Conservation (phyloP, 2,888 invertebrate genomes). For the Ceramica pisi region DNA sequence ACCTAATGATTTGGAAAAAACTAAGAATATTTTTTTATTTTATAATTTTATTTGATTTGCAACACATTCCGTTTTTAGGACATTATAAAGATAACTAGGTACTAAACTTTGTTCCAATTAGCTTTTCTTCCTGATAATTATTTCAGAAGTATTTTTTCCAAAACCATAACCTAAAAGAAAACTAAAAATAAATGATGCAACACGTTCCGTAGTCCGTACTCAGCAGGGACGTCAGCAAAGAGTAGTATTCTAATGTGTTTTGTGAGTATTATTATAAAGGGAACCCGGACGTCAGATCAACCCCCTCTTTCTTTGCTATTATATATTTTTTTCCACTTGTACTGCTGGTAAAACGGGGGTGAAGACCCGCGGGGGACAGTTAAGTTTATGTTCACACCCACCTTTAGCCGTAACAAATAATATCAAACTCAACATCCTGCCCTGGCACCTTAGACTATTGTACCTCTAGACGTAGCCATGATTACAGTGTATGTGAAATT, state of each 20-base stretch:
- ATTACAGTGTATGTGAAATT: too few relatives aligned
- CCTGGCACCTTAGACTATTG: too few relatives aligned
- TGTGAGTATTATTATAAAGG: too few relatives aligned
- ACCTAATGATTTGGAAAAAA: background rate
- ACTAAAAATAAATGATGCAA: slow-evolving; percentile 47
- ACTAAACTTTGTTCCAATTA: background rate
- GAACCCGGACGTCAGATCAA: slow-evolving; percentile 15
- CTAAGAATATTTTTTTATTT: background rate
- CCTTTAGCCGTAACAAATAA: too few relatives aligned
- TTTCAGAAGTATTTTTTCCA: slow-evolving; percentile 22
- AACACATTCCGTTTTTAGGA: background rate
- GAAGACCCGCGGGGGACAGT: too few relatives aligned
- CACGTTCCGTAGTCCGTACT: slow-evolving; percentile 31
- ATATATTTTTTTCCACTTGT: too few relatives aligned
- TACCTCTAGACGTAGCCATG: too few relatives aligned
- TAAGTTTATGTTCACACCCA: too few relatives aligned
- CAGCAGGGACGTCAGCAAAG: background rate
- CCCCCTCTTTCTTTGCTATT: too few relatives aligned
- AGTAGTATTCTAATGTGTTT: too few relatives aligned
- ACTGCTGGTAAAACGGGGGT: too few relatives aligned
- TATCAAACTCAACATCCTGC: too few relatives aligned
- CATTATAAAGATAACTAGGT: slow-evolving; percentile 6
- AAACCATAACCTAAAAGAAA: slow-evolving; percentile 38
- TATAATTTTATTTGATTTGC: background rate
- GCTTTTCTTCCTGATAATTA: slow-evolving; percentile 32